Conservation (phyloP, 2,113 vertebrate genomes). For the Odocoileus hemionus region DNA sequence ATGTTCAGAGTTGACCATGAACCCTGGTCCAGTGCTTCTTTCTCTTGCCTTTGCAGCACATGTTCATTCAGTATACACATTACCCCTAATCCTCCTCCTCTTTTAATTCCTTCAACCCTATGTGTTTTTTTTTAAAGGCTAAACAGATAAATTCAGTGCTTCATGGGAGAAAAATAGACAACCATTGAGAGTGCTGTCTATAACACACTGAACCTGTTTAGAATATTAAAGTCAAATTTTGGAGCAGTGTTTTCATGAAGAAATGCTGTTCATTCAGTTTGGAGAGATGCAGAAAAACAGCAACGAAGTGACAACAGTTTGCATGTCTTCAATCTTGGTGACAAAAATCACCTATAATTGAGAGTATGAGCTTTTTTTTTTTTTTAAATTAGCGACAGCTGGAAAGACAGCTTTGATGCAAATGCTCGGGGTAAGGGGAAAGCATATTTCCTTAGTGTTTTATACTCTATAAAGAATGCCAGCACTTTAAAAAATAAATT, state of each 20-base stretch:
- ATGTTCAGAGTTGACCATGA: constrained; percentile 56
- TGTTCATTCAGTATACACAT: constrained; percentile 59
- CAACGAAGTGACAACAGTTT: constrained; percentile 69
- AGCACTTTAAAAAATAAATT: neutral
- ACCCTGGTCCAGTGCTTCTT: neutral
- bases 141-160: constrained; percentile 70
- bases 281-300: constrained; percentile 61
- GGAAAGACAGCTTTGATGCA: constrained; percentile 4
- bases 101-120: constrained; percentile 64
- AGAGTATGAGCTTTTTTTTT: constrained; percentile 42
- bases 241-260: constrained; percentile 64
- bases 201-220: constrained; percentile 51
- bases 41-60: constrained; percentile 56
- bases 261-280: constrained; percentile 57
- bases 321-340: constrained; percentile 68
- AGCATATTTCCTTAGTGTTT: neutral
- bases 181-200: constrained; percentile 50
- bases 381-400: constrained; percentile 6
- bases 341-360: constrained; percentile 70
- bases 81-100: constrained; percentile 32
- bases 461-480: neutral
- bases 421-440: constrained; percentile 48
- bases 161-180: neutral
- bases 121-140: constrained; percentile 46
- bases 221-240: constrained; percentile 37